Percentiles rank a stretch among this genome's conserved stretches.
These are phyloP conservation scores for Apodemia zela DNA, from an alignment of 2,888 invertebrate species.

Conservation along the genomic window DNA sequence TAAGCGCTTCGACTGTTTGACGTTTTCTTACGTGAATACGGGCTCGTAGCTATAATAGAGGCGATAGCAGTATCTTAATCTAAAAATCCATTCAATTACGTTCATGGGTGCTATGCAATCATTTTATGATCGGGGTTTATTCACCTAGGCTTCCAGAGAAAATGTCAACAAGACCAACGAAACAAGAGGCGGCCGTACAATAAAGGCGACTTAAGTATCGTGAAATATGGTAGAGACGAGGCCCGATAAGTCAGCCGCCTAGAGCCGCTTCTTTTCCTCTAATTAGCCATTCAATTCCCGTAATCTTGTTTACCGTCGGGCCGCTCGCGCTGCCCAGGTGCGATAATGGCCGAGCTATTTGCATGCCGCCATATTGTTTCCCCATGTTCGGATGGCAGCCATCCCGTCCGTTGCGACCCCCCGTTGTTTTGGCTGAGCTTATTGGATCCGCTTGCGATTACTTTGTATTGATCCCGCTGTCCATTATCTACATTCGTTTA, in stretches of 20 bases:
- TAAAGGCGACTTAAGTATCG: constrained; percentile 72
- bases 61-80: no score
- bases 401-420: constrained; percentile 60
- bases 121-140: constrained; percentile 39
- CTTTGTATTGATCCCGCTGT: constrained; percentile 78
- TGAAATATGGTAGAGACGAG: constrained; percentile 75
- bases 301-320: constrained; percentile 76
- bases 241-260: constrained; percentile 66
- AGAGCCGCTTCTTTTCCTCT: constrained; percentile 74
- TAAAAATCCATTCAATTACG: no score
- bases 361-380: constrained; percentile 80
- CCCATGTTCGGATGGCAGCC: constrained; percentile 68
- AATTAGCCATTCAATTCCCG: constrained; percentile 80
- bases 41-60: no score
- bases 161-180: constrained; percentile 72
- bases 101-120: neutral
- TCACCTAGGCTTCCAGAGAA: constrained; percentile 68
- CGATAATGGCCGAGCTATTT: constrained; percentile 79
- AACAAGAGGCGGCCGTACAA: constrained; percentile 72
- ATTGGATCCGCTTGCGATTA: constrained; percentile 79
- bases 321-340: constrained; percentile 74
- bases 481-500: constrained; percentile 78
- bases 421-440: constrained; percentile 75
- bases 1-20: no score
- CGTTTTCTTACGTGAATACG: no score